Base-by-base conservation (phyloP, 2,797 vertebrate species). In the Sebastes cheni region DNA sequence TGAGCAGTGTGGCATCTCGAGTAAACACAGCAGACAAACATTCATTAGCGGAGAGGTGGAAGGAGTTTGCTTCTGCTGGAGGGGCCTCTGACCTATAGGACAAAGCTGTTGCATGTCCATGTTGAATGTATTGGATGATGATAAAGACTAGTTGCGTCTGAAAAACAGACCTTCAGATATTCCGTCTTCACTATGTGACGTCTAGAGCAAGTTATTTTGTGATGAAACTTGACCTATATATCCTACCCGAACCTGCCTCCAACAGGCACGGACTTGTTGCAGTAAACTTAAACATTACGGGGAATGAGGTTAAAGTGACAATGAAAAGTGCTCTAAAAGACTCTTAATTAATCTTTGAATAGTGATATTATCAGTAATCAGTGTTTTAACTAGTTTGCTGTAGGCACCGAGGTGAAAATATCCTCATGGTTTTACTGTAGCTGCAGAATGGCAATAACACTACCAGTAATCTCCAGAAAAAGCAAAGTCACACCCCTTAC, bases 11-110 rank as follows among this genome's bases (percentile, higher is more conserved):
- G 82, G 69, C 69, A 83, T 78, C 68, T 73, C 9, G 36, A 82
- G 81, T 87, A 90, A 87, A 93, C 84, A 80, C 75, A 74, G 76
- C 27, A 87, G 82, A 88, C 84, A 85, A 89, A 83, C 83, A 67
- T 91, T 94, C 74, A 94, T 95, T 94, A 91, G 89, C 89, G 90
- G 79, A 74, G 70, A 92, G 72, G 85, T 91, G 90, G 90, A 82
- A 91, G 73, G 75, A 81, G 77, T 79, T 79, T 78, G 60, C 58
- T 82, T 25, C 65, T 74, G 78, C 42, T 75, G 36, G 11, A 54
- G 30, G 82, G 81, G 67, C 72, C 67, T 79, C 67, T 79, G 66
- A 78, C 60, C 25, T 22, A 34, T 11, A 60, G 30, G 36, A 83
- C 39, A 79, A 69, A 32, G 66, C 69, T 75, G 46, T 27, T 64